A percentile compares a stretch with the other conserved stretches of the same genome.
Conservation (phyloP, 2,113 vertebrate species). For the Microcebus ravelobensis region DNA sequence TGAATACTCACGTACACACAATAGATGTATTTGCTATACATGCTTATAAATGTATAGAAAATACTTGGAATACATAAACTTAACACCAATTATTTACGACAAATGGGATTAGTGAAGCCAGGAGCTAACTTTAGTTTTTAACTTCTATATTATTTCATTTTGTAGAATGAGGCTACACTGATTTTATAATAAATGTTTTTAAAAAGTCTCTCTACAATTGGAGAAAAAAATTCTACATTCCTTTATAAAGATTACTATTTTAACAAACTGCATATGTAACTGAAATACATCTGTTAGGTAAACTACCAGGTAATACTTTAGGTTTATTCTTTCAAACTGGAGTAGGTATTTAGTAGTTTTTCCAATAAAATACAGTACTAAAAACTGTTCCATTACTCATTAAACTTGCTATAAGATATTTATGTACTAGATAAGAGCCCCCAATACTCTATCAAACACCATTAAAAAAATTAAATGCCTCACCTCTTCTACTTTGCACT, state of each 20-base stretch:
- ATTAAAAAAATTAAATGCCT: conserved; percentile 81
- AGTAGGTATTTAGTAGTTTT: background rate
- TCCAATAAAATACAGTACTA: background rate
- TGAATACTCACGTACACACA: background rate
- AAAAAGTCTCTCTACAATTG: background rate
- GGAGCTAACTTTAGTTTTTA: background rate
- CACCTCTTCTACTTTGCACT: conserved; percentile 99
- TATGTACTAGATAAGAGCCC: background rate
- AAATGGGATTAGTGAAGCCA: background rate
- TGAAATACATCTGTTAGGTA: background rate
- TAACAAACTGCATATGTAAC: background rate
- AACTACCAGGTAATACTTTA: background rate
- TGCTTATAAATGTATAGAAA: background rate
- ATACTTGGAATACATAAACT: background rate
- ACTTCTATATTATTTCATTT: background rate
- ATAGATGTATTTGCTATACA: background rate
- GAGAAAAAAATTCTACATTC: background rate
- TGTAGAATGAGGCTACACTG: background rate
- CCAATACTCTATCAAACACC: background rate
- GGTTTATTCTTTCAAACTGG: background rate
- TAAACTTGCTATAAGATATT: conserved; percentile 3
- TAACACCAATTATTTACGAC: background rate
- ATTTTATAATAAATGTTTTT: background rate
- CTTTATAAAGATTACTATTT: conserved; percentile 15
- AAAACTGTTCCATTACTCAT: conserved; percentile 41